phyloP scores from a whole-genome alignment of 2,888 invertebrate species.

The Caenorhabditis parvicauda region DNA sequence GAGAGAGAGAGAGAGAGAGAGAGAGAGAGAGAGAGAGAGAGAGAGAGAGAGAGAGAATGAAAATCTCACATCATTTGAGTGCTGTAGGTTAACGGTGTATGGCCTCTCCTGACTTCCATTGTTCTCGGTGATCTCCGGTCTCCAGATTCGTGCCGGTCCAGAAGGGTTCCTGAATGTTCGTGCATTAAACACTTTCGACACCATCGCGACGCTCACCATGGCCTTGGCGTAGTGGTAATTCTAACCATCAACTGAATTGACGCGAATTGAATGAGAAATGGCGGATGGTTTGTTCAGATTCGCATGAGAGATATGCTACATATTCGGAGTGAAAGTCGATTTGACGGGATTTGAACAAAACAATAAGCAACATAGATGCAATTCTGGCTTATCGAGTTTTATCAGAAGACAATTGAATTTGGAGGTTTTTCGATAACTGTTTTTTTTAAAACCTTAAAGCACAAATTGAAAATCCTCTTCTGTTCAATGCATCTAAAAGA shows the following conservation, averaged over 20 bases:
- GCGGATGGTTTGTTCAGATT: neutral
- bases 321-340: too few relatives aligned
- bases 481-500: too few relatives aligned
- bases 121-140: slow-evolving; percentile 43
- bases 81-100: slow-evolving; percentile 33
- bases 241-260: slow-evolving; percentile 25
- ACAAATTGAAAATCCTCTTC: too few relatives aligned
- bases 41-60: too few relatives aligned
- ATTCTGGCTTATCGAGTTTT: too few relatives aligned
- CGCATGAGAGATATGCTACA: neutral
- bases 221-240: slow-evolving; percentile 41
- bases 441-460: too few relatives aligned
- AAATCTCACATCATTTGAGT: slow-evolving; percentile 28
- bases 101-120: slow-evolving; percentile 23
- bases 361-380: too few relatives aligned
- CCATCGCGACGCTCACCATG: slow-evolving; percentile 28
- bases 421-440: too few relatives aligned
- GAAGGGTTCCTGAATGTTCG: slow-evolving; percentile 30
- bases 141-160: slow-evolving; percentile 37
- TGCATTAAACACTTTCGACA: neutral
- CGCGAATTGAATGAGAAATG: neutral
- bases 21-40: too few relatives aligned
- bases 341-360: too few relatives aligned
- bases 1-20: too few relatives aligned
- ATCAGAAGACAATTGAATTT: too few relatives aligned